phyloP scores from a whole-genome alignment of 2,113 vertebrate species.

The Thermophis baileyi region DNA sequence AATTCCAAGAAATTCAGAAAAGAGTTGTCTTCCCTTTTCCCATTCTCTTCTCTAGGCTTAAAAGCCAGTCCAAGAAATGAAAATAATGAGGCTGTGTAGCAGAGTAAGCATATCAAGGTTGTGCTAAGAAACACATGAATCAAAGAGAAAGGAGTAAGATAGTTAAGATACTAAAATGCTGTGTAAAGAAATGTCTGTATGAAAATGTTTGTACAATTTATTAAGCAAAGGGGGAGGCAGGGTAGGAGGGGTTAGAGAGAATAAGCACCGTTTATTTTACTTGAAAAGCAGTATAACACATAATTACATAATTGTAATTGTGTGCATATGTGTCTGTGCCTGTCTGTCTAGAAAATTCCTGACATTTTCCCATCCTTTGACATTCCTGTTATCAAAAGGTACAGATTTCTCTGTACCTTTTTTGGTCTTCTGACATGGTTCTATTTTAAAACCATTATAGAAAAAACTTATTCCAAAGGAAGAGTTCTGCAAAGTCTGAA shows the following conservation, averaged over 20 bases:
- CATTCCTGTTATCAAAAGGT: background rate
- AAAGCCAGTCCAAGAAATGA: background rate
- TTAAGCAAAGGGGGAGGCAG: background rate
- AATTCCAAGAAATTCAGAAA: background rate
- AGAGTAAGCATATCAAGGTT: background rate
- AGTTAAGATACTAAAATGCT: background rate
- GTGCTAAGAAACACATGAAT: background rate
- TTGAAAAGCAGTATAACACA: background rate
- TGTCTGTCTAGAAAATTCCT: background rate
- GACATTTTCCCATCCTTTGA: background rate
- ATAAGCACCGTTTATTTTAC: background rate
- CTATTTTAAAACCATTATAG: background rate
- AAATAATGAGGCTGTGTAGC: background rate
- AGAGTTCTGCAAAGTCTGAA: background rate
- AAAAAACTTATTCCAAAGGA: background rate
- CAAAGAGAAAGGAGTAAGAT: background rate
- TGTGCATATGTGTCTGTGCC: background rate
- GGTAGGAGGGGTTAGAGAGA: background rate
- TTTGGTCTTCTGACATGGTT: background rate
- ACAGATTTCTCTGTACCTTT: background rate
- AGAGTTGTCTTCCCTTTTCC: background rate
- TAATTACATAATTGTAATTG: background rate
- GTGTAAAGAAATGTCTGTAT: background rate
- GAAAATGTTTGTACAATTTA: background rate
- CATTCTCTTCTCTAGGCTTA: background rate